phyloP scores from a whole-genome alignment of 2,888 invertebrate species.

The Pseudococcus jackbeardsleyi region DNA sequence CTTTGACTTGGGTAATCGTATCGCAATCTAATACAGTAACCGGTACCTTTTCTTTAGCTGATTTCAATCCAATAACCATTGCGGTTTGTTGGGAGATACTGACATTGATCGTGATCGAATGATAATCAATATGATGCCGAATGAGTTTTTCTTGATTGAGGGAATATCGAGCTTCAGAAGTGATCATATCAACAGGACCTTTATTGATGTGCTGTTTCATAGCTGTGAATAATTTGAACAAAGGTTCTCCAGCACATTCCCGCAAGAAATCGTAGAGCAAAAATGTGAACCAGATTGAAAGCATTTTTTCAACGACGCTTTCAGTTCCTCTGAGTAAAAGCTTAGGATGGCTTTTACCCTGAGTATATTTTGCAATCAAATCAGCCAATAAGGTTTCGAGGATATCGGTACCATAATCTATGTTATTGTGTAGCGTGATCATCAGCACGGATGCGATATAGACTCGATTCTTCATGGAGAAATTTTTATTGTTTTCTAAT shows the following conservation, averaged over 20 bases:
- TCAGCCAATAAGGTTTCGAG: constrained; percentile 96
- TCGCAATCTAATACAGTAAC: constrained; percentile 99
- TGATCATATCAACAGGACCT: constrained; percentile 98
- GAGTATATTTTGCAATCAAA: constrained; percentile 97
- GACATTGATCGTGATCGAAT: constrained; percentile 90
- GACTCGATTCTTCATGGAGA: constrained; percentile 93
- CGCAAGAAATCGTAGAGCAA: constrained; percentile 96
- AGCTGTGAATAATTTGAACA: constrained; percentile 97
- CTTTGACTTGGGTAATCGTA: constrained; percentile 76
- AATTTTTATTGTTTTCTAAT: constrained; percentile 94
- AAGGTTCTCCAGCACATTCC: constrained; percentile 93
- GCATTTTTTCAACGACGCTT: constrained; percentile 99
- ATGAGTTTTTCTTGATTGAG: constrained; percentile 99
- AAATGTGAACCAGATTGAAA: constrained; percentile 99
- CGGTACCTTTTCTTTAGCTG: constrained; percentile 91
- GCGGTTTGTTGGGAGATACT: constrained; percentile 94
- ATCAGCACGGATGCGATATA: constrained; percentile 99
- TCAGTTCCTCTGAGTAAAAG: constrained; percentile 91
- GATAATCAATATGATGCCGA: constrained; percentile 97
- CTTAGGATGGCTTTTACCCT: constrained; percentile 97
- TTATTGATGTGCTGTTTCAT: constrained; percentile 98
- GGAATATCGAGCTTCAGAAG: constrained; percentile 97
- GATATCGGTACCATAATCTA: constrained; percentile 99
- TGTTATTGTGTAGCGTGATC: constrained; percentile 97
- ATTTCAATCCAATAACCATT: constrained; percentile 87